Percentiles rank a stretch among this genome's conserved stretches.
Conservation (phyloP, 2,797 vertebrate species). For the Myotis pilosus region DNA sequence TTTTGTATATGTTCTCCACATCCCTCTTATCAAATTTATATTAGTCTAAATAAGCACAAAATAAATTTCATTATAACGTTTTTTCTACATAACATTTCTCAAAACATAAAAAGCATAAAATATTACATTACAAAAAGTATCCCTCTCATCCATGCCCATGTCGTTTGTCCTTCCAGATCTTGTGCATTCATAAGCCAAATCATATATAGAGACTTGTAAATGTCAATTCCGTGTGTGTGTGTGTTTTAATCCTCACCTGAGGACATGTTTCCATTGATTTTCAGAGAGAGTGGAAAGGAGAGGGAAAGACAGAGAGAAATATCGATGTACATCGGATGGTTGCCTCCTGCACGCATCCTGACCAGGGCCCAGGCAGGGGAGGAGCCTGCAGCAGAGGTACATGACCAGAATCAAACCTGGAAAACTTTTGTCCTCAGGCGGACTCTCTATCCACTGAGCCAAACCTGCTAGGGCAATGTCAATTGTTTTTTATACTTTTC, state of each 20-base stretch:
- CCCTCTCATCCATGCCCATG: not conserved
- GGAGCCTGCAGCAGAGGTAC: no score
- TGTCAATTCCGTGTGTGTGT: not conserved
- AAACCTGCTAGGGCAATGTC: not conserved
- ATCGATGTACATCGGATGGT: no score
- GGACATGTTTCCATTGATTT: no score
- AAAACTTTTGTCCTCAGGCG: no score
- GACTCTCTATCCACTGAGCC: no score
- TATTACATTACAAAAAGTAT: not conserved
- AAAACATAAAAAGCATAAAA: not conserved
- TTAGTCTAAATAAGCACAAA: conserved; percentile 25
- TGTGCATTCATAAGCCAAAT: not conserved
- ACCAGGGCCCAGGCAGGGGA: no score
- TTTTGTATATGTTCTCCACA: not conserved
- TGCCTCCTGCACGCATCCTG: no score
- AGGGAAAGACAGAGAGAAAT: no score
- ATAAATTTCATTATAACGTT: not conserved
- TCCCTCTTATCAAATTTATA: not conserved
- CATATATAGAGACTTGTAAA: not conserved
- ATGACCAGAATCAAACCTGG: no score
- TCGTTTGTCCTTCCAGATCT: not conserved
- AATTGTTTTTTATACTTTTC: not conserved
- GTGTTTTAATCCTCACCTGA: no score
- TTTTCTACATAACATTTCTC: not conserved
- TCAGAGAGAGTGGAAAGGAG: no score